Base-by-base conservation (phyloP, 2,888 invertebrate species). In the Nudaria mundana region DNA sequence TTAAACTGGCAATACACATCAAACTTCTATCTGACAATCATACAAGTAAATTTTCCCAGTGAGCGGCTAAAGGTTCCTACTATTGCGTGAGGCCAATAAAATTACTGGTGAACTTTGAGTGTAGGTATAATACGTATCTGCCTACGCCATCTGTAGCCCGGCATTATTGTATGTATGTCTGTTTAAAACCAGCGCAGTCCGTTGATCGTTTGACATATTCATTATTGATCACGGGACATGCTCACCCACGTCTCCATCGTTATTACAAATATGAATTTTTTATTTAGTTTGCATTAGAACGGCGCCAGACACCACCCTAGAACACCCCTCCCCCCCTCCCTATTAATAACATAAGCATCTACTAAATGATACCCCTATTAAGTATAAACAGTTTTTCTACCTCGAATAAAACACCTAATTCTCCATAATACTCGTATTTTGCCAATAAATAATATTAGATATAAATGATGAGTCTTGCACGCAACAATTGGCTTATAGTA, bases 281-380 rank as follows among this genome's bases (percentile, higher is more conserved):
- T 71, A 76, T 71, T 63, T 66, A 67, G 73, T 77, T 75, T 73
- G 70, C 71, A 69, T 71, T 74, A 70, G 70, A 56, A 59, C 56
- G 66, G 66, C 66, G 66, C 65, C 67, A 51, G 47, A 40, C 53
- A 54, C 59, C 54, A 53, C 58, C 48, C 36, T 44, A 52, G 37
- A 62, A 66, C 66, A 61, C 66, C 63, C 69, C n/a, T n/a, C n/a
- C n/a, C n/a, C n/a, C n/a, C n/a, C n/a, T n/a, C 70, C 64, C 67
- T 62, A 72, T 73, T 73, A 74, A 77, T 74, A 71, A 72, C 65
- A 63, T 70, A 72, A 73, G 62, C 70, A 67, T 40, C 40, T 48
- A 66, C 69, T 73, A 74, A 77, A 72, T 70, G 68, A 71, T 69
- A 71, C 66, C 69, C 62, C 62, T 59, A 62, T 66, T 65, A 69